Conservation (phyloP, 2,113 vertebrate genomes). For the Larimichthys polyactis region DNA sequence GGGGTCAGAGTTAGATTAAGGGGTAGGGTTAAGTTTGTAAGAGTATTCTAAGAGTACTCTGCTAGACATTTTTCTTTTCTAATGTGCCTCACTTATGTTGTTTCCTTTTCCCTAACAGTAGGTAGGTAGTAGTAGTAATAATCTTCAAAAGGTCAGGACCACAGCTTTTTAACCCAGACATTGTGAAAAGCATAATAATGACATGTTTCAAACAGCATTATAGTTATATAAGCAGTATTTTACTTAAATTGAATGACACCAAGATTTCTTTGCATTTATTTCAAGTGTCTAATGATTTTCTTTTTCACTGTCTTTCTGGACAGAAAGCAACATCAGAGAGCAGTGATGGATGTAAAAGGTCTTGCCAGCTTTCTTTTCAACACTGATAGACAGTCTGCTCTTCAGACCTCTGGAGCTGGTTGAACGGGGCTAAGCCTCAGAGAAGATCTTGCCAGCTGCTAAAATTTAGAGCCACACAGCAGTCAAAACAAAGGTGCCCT, state of each 20-base stretch:
- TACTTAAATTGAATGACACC: neutral
- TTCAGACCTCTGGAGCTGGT: slow-evolving; percentile 45
- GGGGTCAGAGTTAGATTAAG: too few relatives aligned
- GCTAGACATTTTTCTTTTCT: too few relatives aligned
- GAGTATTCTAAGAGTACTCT: too few relatives aligned
- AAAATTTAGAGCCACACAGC: slow-evolving; percentile 37
- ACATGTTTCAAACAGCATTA: neutral
- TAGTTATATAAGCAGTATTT: neutral
- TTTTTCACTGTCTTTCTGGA: slow-evolving; percentile 4
- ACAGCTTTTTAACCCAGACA: neutral
- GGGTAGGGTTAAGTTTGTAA: too few relatives aligned
- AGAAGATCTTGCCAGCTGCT: slow-evolving; percentile 52
- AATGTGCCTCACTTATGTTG: too few relatives aligned
- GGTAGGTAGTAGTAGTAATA: neutral
- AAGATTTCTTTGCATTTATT: slow-evolving; percentile 17
- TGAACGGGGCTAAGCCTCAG: slow-evolving; percentile 56
- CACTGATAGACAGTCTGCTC: slow-evolving; percentile 47
- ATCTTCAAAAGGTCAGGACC: slow-evolving; percentile 3
- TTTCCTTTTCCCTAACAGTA: too few relatives aligned
- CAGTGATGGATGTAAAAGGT: slow-evolving; percentile 49
- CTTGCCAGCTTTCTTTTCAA: slow-evolving; percentile 19
- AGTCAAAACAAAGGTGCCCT: slow-evolving; percentile 56
- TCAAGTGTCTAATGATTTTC: neutral
- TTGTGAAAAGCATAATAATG: neutral
- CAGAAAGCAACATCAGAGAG: slow-evolving; percentile 19